Base-by-base conservation (phyloP, 2,888 invertebrate species). In the Oithona nana region DNA sequence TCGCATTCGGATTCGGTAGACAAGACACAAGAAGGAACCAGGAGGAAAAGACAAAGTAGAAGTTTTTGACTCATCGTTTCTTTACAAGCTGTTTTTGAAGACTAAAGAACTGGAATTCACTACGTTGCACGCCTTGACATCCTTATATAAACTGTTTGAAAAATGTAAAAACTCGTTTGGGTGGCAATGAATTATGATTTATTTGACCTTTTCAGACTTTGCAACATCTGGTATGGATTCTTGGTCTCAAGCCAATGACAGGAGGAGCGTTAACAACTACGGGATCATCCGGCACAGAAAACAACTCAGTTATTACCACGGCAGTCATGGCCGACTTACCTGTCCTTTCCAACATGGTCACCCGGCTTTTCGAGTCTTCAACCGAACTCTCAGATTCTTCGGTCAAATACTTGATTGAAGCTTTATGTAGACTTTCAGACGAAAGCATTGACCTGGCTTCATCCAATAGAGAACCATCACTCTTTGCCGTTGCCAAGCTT, bases 361-460 rank as follows among this genome's bases (percentile, higher is more conserved):
- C 90, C 63, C 81, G 88, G 65, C 80, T 95, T 3, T 95, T 95
- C 72, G 94, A 95, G 75, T 89, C 92, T 31, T 93, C 93, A 66
- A 88, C 88, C 75, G 84, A 86, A 73, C 77, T 95, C 67, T 89
- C 93, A 72, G 93, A 95, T 71, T 89, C 88, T 1, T 90, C 94
- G 1, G 75, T 97, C 3, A 93, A 95, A 74, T 93, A 95, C 73
- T 78, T 98, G 39, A 92, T 98, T 61, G 93, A 95, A 72, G 95
- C 95, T 0, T 77, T 98, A 1, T 94, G 94, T 71, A 93, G 94
- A 74, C 77, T 97, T 24, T 93, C 93, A 1, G 85, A 89, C 66
- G 97, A 98, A 73, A 90, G 94, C 28, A 93, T 95, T 92, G 94
- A 95, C 70, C 75, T 94, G 64, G 94, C 94, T 0, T 93, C 90